Evolutionary conservation across 1,140 invertebrate genomes (phyloP).

Genomic region (Triops cancriformis): DNA sequence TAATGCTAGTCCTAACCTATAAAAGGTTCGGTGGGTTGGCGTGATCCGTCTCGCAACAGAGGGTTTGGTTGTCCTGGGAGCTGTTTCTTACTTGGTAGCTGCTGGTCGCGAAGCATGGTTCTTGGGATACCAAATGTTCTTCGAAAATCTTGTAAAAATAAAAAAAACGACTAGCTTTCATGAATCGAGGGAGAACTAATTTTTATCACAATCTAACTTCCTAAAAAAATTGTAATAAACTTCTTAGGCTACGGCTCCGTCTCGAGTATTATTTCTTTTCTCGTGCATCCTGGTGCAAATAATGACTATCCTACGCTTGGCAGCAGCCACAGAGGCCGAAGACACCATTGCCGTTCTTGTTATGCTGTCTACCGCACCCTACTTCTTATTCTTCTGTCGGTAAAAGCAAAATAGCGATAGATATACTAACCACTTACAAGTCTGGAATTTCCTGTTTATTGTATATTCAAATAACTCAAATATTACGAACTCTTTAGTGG

Average conservation of each 20-base stretch:
- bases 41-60: constrained; percentile 52
- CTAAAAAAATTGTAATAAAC: constrained; percentile 25
- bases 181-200: constrained; percentile 24
- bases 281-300: constrained; percentile 78
- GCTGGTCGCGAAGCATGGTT: constrained; percentile 72
- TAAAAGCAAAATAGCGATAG: constrained; percentile 37
- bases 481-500: constrained; percentile 52
- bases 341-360: constrained; percentile 86
- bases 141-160: constrained; percentile 70
- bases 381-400: constrained; percentile 98
- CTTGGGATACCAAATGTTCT: constrained; percentile 77
- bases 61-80: constrained; percentile 60
- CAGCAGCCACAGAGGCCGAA: constrained; percentile 75
- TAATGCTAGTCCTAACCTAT: not conserved
- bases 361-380: constrained; percentile 89
- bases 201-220: constrained; percentile 26
- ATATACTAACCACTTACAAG: too few species aligned
- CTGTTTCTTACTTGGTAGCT: constrained; percentile 68
- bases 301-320: constrained; percentile 70
- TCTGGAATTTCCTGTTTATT: too few species aligned
- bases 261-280: constrained; percentile 85
- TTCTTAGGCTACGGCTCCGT: constrained; percentile 72
- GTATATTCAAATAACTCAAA: not conserved
- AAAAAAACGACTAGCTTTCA: constrained; percentile 9
- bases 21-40: not conserved